Evolutionary conservation across 2,888 invertebrate genomes (phyloP).

Genomic region (Pollenia labialis): DNA sequence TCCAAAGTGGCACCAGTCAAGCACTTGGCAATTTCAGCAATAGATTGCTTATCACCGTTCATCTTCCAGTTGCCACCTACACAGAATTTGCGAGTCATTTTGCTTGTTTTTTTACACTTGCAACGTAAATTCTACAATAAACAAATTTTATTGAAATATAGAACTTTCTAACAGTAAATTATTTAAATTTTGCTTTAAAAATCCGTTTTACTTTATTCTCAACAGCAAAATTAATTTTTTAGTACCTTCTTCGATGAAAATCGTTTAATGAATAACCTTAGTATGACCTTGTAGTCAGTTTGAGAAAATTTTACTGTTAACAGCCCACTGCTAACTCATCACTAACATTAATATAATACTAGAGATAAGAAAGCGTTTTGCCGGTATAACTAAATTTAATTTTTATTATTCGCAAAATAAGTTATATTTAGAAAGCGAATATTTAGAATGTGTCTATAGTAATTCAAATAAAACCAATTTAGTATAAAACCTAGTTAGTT

Average conservation of each 20-base stretch:
- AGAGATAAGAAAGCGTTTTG: slow-evolving; percentile 30
- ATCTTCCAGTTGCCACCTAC: slow-evolving; percentile 99
- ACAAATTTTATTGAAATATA: slow-evolving; percentile 1
- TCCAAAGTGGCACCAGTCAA: slow-evolving; percentile 91
- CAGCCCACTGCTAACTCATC: slow-evolving; percentile 44
- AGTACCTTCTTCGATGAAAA: slow-evolving; percentile 68
- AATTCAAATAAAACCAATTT: neutral
- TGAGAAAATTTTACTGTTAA: slow-evolving; percentile 26
- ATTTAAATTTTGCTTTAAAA: slow-evolving; percentile 12
- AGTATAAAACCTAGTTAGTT: neutral
- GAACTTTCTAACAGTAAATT: neutral
- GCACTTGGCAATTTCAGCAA: slow-evolving; percentile 91
- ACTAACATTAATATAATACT: slow-evolving; percentile 1
- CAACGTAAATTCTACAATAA: slow-evolving; percentile 44
- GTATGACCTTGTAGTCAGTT: slow-evolving; percentile 72
- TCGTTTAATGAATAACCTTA: slow-evolving; percentile 73
- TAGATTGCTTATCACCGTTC: slow-evolving; percentile 95
- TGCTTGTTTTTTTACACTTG: slow-evolving; percentile 73
- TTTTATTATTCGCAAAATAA: neutral
- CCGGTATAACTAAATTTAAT: neutral
- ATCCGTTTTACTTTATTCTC: slow-evolving; percentile 41
- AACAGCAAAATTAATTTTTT: neutral
- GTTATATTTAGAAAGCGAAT: neutral
- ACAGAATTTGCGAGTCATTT: slow-evolving; percentile 95
- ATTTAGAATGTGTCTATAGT: neutral